Base-by-base conservation (phyloP, 2,113 vertebrate genomes). In the Austrofundulus limnaeus region DNA sequence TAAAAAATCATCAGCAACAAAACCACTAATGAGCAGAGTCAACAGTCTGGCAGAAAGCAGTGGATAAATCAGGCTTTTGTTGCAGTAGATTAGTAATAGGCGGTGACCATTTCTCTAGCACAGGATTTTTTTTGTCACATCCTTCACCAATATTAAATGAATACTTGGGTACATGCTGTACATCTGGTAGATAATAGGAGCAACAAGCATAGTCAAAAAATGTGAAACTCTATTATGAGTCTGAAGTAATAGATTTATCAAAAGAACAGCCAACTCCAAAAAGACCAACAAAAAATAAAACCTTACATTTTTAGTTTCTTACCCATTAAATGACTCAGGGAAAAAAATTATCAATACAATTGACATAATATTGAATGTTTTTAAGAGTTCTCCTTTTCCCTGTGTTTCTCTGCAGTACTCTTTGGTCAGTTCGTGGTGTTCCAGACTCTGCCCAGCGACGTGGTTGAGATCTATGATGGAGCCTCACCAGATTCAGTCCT, bases 361-460 rank as follows among this genome's bases (percentile, higher is more conserved):
- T 3, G 28, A 14, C 3, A 5, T 43, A 43, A 6, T 16, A 43
- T 16, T 16, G 6, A n/a, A n/a, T 5, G 39, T 42, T 42, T 42
- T 15, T 28, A 28, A 28, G 3, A 28, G 25, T 34, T 34, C 28
- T 8, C 14, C 6, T 11, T 17, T 6, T 14, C n/a, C 8, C 2
- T 34, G 1, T 19, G 15, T 70, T 39, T 61, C 34, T 65, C 53
- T 70, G 25, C 86, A 98, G 96, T 98, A 88, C 94, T 98, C 79
- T 98, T 98, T 87, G 96, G 96, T 48, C 96, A 98, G 94, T 98
- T 98, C 91, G 94, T 98, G 75, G 95, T 97, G 86, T 98, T 98
- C 90, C 96, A 98, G 92, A 98, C 95, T 72, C 93, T 94, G 74
- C 88, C 91, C 58, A 94, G 90, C 78, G 96, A 98, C 57, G 93